These are phyloP conservation scores for Propsilocerus akamusi DNA, from an alignment of 1,140 invertebrate species.

Conservation along the genomic window DNA sequence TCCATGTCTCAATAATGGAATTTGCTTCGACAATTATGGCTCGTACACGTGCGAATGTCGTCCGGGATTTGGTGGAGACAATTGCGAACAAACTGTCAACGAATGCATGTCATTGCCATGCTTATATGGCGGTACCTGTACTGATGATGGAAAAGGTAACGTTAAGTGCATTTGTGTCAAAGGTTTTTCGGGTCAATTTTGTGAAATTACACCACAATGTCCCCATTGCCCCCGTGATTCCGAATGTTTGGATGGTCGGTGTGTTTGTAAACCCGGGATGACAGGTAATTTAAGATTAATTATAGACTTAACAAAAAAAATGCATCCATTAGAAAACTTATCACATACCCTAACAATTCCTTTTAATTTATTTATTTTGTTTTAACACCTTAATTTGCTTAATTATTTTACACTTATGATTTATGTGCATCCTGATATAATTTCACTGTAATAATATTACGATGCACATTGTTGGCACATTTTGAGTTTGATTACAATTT, in stretches of 20 bases:
- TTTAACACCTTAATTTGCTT: no score
- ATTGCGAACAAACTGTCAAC: constrained; percentile 35
- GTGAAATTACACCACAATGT: constrained; percentile 19
- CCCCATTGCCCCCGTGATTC: constrained; percentile 21
- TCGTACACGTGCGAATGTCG: constrained; percentile 68
- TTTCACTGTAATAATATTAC: no score
- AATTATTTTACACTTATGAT: no score
- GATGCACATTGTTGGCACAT: no score
- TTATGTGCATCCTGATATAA: no score
- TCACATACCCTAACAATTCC: no score
- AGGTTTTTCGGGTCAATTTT: constrained; percentile 40
- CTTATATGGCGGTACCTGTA: constrained; percentile 42
- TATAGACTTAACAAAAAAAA: neutral
- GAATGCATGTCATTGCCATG: constrained; percentile 34
- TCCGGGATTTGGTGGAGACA: constrained; percentile 56
- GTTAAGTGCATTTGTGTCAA: constrained; percentile 51
- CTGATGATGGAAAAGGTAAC: constrained; percentile 28
- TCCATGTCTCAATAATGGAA: constrained; percentile 58
- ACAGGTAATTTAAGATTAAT: constrained; percentile 28
- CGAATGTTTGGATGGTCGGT: constrained; percentile 27
- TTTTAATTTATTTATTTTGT: no score
- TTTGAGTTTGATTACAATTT: no score
- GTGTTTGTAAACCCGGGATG: constrained; percentile 42
- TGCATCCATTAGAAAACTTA: no score
- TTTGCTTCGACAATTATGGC: constrained; percentile 62